Base-by-base conservation (phyloP, 2,888 invertebrate genomes). In the Phragmatobia fuliginosa region DNA sequence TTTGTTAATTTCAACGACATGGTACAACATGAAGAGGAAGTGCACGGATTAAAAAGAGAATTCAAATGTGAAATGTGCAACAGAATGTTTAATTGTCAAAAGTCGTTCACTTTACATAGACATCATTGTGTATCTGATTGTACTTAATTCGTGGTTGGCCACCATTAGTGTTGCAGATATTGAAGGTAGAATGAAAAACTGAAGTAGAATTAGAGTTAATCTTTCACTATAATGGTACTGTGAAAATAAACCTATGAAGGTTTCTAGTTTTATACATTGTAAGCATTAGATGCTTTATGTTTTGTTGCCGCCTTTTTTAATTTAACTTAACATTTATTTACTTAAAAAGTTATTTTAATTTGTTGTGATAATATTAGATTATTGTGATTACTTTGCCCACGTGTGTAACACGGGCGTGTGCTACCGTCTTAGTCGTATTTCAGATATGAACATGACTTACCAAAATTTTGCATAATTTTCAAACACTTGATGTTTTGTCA, bases 41-140 rank as follows among this genome's bases (percentile, higher is more conserved):
- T 76, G 7, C 79, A 85, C 33, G 79, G 77, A 0, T 65, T 80
- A 1, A 63, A 70, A 3, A 73, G 81, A 14, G 68, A 79, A 21
- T 82, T 84, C 11, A 79, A 79, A 32, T 88, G 88, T 67, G 82
- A 83, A 28, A 71, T 78, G 4, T 88, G 88, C 32, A 77, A 70
- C 0, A 82, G 80, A 75, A 76, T 81, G 52, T 87, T 84, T 41
- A 80, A 81, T 2, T 66, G 62, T 0, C 62, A 75, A 45, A 52
- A 59, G 16, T 62, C 67, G 36, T 69, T 69, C 62, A 63, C 56
- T 21, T 59, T 69, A 33, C 77, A 77, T n/a, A 78, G 72, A 33
- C 65, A 67, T 2, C 58, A 69, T 7, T 78, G 78, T n/a, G 11
- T 16, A 56, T 16, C 66, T 25, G 67, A 65, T 25, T 25, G 10